phyloP scores from a whole-genome alignment of 2,888 invertebrate species.

The Scrobipalpa costella region DNA sequence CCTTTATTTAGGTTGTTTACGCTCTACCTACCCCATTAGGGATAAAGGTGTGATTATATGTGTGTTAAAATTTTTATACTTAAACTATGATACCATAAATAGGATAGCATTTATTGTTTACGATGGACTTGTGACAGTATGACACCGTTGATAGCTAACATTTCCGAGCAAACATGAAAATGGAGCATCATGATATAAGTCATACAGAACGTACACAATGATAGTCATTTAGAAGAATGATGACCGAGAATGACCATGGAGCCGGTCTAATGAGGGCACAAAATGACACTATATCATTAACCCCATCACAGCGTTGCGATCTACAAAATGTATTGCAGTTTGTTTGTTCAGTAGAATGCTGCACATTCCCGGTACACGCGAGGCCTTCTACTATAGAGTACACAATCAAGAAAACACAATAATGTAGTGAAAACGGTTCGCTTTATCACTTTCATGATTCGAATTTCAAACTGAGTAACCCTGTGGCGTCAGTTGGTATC shows the following conservation, averaged over 20 bases:
- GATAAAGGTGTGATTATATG: too few relatives aligned
- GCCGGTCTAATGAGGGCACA: conserved; percentile 1
- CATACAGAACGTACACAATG: background rate
- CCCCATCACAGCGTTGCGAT: background rate
- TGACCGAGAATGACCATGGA: conserved; percentile 12
- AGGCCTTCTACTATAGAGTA: background rate
- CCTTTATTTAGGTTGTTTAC: too few relatives aligned
- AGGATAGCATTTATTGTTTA: too few relatives aligned
- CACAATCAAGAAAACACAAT: conserved; percentile 17
- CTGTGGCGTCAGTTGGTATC: conserved; percentile 28
- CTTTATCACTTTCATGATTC: conserved; percentile 27
- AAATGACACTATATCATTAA: conserved; percentile 19
- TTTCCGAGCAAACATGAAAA: background rate
- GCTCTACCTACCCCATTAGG: too few relatives aligned
- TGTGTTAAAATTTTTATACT: too few relatives aligned
- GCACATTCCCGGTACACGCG: background rate
- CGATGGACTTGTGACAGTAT: background rate
- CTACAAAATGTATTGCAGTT: background rate
- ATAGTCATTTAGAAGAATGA: conserved; percentile 5
- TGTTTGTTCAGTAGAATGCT: background rate
- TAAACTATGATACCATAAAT: too few relatives aligned
- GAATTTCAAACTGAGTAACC: conserved; percentile 21
- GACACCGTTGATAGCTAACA: background rate
- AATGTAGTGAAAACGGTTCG: conserved; percentile 6
- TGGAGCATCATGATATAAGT: background rate